Conservation (phyloP, 2,113 vertebrate species). For the Coregonus clupeaformis region DNA sequence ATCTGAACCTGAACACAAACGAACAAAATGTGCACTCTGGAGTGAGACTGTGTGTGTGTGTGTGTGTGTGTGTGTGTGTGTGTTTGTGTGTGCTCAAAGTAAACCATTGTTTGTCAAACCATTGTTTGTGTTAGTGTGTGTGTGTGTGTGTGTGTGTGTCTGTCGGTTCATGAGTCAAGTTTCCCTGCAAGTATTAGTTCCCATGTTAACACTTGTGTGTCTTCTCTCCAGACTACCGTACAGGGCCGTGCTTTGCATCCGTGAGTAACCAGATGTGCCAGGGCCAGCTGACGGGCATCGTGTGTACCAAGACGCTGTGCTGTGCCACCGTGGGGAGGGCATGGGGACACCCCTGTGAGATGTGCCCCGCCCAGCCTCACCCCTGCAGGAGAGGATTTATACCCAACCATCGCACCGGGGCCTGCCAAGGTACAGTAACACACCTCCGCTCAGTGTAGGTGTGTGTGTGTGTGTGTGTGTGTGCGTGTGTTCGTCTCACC, state of each 20-base stretch:
- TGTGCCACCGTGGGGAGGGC: constrained; percentile 96
- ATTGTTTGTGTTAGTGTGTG: background rate
- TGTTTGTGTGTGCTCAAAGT: background rate
- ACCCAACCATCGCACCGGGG: constrained; percentile 92
- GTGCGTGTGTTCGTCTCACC: background rate
- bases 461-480: background rate
- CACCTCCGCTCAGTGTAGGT: constrained; percentile 27
- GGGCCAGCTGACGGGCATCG: constrained; percentile 94
- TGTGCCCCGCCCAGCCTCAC: constrained; percentile 96
- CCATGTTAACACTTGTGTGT: background rate
- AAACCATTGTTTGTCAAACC: background rate
- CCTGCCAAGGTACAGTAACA: constrained; percentile 89
- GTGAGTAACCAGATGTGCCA: constrained; percentile 99
- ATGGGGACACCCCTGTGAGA: constrained; percentile 98
- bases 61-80: background rate
- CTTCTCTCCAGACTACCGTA: constrained; percentile 87
- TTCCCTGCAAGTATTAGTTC: constrained; percentile 1
- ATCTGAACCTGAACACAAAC: no score
- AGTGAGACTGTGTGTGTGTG: no score
- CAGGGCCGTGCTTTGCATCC: constrained; percentile 93
- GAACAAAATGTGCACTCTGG: no score
- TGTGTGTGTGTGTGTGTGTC: constrained; percentile 4
- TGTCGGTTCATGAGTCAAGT: no score
- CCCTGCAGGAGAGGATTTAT: constrained; percentile 97
- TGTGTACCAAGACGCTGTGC: constrained; percentile 97